Evolutionary conservation across 1,140 invertebrate genomes (phyloP), one percentile per base, ranked within the genome.

Genomic region (Leptopilina boulardi): DNA sequence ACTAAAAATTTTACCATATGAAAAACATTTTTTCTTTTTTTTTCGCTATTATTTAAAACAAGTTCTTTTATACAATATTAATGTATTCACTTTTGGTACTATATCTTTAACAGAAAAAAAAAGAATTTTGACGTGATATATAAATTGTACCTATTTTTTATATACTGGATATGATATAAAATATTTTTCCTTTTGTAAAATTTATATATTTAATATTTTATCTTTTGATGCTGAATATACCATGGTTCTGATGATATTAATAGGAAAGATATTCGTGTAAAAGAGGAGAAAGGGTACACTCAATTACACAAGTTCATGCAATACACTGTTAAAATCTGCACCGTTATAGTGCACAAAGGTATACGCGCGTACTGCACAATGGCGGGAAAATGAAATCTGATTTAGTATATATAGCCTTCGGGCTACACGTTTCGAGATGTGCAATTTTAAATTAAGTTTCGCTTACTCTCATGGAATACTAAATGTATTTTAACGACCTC

Each of bases 281-380:
- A 42, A 54, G 51, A 4, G 21, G 18, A 59, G 13, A 21, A 51
- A 76, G 4, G 15, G 11, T 38, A 34, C 23, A 72, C 71, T 72
- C 70, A 59, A 71, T 72, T 76, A 76, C 54, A 76, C 18, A 3
- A 59, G 75, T 18, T 13, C 51, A 19, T 10, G 19, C 19, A 56
- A 56, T 56, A 56, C n/a, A 19, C 21, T 56, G 51, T 56, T 56
- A 23, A 56, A 23, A 56, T 56, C 56, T 26, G 56, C n/a, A n/a
- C 56, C 21, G 21, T 26, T 59, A 59, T 59, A 9, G 56, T 30
- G 26, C 21, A 66, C 56, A 66, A 66, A 66, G 56, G 56, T 30
- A 30, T 9, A 6, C 51, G 51, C 21, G 19, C 23, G 26, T 30
- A 15, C 21, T 30, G 56, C 23, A 66, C 56, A 66, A 66, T 66